Percentiles rank a stretch among this genome's conserved stretches.
Conservation (phyloP, 92 coral and sea anemone genomes). For the Zoanthus sociatus region DNA sequence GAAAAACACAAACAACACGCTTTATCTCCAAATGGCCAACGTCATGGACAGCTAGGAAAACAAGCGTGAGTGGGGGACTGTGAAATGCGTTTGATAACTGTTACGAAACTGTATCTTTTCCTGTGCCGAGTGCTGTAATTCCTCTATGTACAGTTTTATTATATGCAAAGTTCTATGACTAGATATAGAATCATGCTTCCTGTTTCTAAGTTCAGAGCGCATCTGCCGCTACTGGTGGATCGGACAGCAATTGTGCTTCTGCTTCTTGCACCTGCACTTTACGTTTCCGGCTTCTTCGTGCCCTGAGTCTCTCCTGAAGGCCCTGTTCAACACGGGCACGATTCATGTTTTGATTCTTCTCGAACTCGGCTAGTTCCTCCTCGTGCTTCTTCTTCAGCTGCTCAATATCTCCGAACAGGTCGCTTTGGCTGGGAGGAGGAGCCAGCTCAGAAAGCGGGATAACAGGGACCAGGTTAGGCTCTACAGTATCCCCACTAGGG, state of each 20-base stretch:
- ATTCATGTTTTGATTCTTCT: constrained; percentile 90
- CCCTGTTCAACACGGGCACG: constrained; percentile 94
- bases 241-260: constrained; percentile 70
- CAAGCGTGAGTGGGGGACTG: not conserved
- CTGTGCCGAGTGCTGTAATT: not conserved
- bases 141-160: not conserved
- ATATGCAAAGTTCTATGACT: not conserved
- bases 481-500: constrained; percentile 34
- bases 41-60: no score
- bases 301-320: constrained; percentile 89
- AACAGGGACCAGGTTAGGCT: constrained; percentile 55
- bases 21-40: not conserved
- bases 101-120: not conserved
- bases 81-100: not conserved
- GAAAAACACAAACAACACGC: no score
- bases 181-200: not conserved
- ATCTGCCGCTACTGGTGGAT: constrained; percentile 63
- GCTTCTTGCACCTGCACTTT: constrained; percentile 80
- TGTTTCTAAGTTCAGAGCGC: not conserved
- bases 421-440: constrained; percentile 83
- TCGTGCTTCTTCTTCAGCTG: constrained; percentile 93
- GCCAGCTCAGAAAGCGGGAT: constrained; percentile 84
- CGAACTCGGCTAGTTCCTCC: constrained; percentile 94
- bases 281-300: constrained; percentile 86
- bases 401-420: constrained; percentile 93